Percentiles rank a stretch among this genome's conserved stretches.
These are phyloP conservation scores for Trypoxylus dichotomus DNA, from an alignment of 1,140 invertebrate genomes.

Conservation along the genomic window DNA sequence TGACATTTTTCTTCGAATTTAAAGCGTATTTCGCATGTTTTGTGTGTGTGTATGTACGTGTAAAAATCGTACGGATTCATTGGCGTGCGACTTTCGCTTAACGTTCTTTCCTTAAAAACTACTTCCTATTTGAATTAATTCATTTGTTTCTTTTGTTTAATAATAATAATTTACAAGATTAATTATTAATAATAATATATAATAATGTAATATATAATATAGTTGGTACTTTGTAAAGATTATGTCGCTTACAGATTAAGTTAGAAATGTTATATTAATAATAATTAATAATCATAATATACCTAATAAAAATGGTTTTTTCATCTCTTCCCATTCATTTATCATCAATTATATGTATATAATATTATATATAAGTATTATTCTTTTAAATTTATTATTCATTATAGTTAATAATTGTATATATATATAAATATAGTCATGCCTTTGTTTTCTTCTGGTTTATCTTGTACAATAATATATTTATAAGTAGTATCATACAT, in stretches of 20 bases:
- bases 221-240: slow-evolving; percentile 67
- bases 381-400: background rate
- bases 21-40: too few relatives aligned
- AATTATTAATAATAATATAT: slow-evolving; percentile 45
- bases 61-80: background rate
- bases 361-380: slow-evolving; percentile 8
- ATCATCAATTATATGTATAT: slow-evolving; percentile 6
- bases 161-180: slow-evolving; percentile 46
- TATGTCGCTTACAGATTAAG: slow-evolving; percentile 61
- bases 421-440: slow-evolving; percentile 42
- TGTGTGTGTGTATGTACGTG: too few relatives aligned
- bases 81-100: background rate
- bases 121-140: slow-evolving; percentile 1
- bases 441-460: slow-evolving; percentile 28
- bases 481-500: background rate
- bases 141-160: background rate
- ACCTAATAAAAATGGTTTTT: background rate
- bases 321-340: background rate
- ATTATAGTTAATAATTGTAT: slow-evolving; percentile 37
- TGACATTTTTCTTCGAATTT: too few relatives aligned
- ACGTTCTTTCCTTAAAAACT: background rate
- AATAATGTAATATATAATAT: slow-evolving; percentile 36
- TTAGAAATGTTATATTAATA: slow-evolving; percentile 63
- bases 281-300: background rate
- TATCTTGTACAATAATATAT: slow-evolving; percentile 23